Evolutionary conservation across 2,113 vertebrate species (phyloP).

Genomic region (Ahaetulla prasina): DNA sequence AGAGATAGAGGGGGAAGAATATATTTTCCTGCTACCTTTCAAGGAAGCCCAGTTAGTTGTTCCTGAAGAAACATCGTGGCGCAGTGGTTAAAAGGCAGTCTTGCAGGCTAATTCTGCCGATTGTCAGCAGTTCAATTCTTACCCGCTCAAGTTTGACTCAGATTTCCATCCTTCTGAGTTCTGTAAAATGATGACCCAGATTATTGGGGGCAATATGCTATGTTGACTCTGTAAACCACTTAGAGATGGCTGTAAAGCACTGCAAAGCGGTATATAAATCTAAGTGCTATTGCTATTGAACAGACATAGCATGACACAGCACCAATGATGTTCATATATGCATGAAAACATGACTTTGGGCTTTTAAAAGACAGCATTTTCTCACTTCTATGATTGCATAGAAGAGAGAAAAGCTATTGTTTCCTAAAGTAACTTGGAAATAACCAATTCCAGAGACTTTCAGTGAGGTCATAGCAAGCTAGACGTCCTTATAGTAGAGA

Average conservation of each 20-base stretch:
- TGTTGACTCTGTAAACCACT: neutral
- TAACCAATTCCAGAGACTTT: neutral
- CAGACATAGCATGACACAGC: neutral
- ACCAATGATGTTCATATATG: accelerated
- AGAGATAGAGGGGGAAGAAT: neutral
- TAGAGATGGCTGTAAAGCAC: neutral
- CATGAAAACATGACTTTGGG: accelerated
- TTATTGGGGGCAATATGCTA: neutral
- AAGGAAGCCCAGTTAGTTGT: conserved; percentile 3
- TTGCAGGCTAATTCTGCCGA: neutral
- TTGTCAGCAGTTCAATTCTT: neutral
- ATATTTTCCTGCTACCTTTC: conserved; percentile 37
- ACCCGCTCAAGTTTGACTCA: neutral
- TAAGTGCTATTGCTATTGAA: neutral
- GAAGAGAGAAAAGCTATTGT: neutral
- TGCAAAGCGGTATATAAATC: neutral
- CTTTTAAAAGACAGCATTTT: neutral
- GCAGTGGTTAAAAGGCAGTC: neutral
- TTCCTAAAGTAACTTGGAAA: neutral
- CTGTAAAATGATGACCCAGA: neutral
- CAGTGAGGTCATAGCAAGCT: neutral
- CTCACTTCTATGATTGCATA: neutral
- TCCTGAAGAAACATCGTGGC: neutral
- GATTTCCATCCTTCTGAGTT: neutral
- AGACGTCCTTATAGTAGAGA: neutral